phyloP scores from a whole-genome alignment of 2,888 invertebrate genomes.

The Tineola bisselliella region DNA sequence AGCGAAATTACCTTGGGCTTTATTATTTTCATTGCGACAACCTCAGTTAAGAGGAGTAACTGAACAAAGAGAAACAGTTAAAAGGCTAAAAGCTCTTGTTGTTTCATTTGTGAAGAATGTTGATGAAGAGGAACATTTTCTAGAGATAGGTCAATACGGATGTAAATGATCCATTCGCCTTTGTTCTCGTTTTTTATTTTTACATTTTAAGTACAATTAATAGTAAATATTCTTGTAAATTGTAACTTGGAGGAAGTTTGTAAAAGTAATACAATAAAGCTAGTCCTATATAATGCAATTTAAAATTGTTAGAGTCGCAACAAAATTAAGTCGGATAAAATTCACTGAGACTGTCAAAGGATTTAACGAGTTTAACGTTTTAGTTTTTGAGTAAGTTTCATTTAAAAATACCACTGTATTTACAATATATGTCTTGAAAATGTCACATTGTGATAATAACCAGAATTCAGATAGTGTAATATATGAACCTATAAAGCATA shows the following conservation, averaged over 20 bases:
- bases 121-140: conserved; percentile 4
- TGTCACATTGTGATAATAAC: neutral
- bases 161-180: neutral
- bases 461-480: neutral
- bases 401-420: neutral
- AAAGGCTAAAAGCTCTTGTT: conserved; percentile 7
- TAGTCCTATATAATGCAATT: neutral
- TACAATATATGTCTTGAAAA: neutral
- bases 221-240: neutral
- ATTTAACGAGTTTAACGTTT: neutral
- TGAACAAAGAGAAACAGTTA: conserved; percentile 14
- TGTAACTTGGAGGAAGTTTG: neutral
- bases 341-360: neutral
- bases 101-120: conserved; percentile 1
- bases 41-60: conserved; percentile 29
- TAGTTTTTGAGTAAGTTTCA: neutral
- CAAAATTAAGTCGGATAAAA: neutral
- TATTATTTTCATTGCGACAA: conserved; percentile 64
- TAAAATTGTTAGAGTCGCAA: neutral
- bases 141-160: neutral
- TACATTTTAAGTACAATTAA: neutral
- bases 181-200: neutral
- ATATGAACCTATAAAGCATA: neutral
- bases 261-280: no score
- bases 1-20: conserved; percentile 64